Conservation (phyloP, 1,140 invertebrate genomes). For the Anoplolepis gracilipes region DNA sequence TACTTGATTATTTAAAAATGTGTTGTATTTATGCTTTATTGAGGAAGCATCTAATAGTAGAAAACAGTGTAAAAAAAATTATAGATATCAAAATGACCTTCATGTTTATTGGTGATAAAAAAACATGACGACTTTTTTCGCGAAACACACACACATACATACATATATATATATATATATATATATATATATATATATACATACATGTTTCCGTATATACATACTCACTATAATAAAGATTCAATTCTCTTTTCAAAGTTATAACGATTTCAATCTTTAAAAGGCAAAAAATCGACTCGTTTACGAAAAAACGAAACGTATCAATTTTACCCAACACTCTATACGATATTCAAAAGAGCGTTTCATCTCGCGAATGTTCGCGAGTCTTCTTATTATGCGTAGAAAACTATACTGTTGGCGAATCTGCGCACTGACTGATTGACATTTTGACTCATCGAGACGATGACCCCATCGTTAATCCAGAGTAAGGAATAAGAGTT, state of each 20-base stretch:
- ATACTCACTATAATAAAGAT: background rate
- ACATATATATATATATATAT: too few species aligned
- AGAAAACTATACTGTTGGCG: background rate
- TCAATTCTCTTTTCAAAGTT: background rate
- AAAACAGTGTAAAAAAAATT: background rate
- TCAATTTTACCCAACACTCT: background rate
- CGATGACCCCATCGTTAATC: background rate
- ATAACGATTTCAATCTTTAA: slow-evolving; percentile 1
- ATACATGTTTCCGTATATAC: background rate
- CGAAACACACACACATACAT: too few species aligned
- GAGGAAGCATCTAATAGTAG: background rate
- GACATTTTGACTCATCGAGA: background rate
- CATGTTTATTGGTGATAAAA: slow-evolving; percentile 1
- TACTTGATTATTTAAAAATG: background rate
- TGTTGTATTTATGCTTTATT: background rate
- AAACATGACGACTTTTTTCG: background rate
- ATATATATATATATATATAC: too few species aligned
- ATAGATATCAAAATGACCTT: background rate
- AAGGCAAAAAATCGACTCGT: background rate
- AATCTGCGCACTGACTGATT: background rate
- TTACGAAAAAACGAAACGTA: background rate
- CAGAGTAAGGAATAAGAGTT: too few species aligned
- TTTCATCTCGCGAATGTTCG: background rate
- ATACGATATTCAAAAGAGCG: background rate
- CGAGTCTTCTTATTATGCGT: background rate